Base-by-base conservation (phyloP, 2,888 invertebrate species). In the Dioctria rufipes region DNA sequence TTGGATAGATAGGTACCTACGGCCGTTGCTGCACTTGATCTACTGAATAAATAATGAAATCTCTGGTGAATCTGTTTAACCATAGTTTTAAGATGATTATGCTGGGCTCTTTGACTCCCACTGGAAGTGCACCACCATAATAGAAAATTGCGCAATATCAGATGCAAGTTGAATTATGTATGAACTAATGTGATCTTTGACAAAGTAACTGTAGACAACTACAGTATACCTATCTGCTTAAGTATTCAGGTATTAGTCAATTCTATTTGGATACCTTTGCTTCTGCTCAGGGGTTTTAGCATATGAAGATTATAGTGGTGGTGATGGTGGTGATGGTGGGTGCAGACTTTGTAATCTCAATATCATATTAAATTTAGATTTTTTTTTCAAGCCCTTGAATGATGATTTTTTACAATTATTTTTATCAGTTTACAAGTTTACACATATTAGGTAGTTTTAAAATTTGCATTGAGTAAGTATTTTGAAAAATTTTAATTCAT, bases 71-170 rank as follows among this genome's bases (percentile, higher is more conserved):
- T 73, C 73, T 73, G 73, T 73, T 73, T 54, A 58, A 39, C 51
- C 58, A 58, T 73, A 73, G 51, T 58, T 39, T 25, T 40, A 54
- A 73, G 73, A 73, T 73, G 54, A 73, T 73, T 73, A 54, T 73
- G 73, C 49, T 43, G 51, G n/a, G 71, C 42, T 51, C 73, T 25
- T 25, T 46, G 42, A 73, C 73, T 73, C 73, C 73, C 73, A 73
- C 73, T 73, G 73, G 73, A 73, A 73, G 58, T 73, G 73, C 73
- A 58, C 71, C 25, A 25, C 25, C 73, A 73, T 58, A 58, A 73
- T 73, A 73, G 73, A 73, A 54, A 73, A 73, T 73, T 73, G 73
- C 73, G 73, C 73, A 73, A 73, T 73, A 73, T 73, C 73, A 73
- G 73, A 73, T 73, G 73, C 73, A 73, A 73, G 73, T 40, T 73